A percentile compares a stretch with the other conserved stretches of the same genome.
Conservation (phyloP, 92 coral and sea anemone genomes). For the Isaurus tuberculatus region DNA sequence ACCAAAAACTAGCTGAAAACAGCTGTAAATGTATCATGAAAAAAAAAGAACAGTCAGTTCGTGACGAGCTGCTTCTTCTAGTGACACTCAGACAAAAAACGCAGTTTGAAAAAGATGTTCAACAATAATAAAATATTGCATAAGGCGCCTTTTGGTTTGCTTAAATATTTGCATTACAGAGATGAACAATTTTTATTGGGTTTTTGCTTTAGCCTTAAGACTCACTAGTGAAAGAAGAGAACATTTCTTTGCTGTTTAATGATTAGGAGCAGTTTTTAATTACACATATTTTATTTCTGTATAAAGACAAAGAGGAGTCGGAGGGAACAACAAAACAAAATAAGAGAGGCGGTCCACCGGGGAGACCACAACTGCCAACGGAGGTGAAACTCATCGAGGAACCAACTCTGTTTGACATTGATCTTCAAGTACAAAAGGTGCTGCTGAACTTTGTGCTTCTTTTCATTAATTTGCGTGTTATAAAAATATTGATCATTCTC, state of each 20-base stretch:
- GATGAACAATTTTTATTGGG: no score
- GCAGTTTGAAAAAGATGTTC: no score
- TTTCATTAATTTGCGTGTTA: not conserved
- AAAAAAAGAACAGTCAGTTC: no score
- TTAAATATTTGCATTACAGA: no score
- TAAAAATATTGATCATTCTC: not conserved
- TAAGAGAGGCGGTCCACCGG: slow-evolving; percentile 12
- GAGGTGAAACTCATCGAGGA: slow-evolving; percentile 57
- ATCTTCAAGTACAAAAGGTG: slow-evolving; percentile 73
- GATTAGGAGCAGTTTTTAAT: not conserved
- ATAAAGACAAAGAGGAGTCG: slow-evolving; percentile 7
- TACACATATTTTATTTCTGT: not conserved
- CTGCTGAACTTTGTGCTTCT: not conserved
- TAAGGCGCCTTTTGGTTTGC: no score
- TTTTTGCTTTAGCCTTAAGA: no score
- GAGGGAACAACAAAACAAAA: not conserved
- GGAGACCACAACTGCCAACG: slow-evolving; percentile 39
- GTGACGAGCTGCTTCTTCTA: no score
- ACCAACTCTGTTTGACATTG: slow-evolving; percentile 73
- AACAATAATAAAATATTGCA: no score
- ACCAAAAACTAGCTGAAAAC: no score
- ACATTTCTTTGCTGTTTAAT: not conserved
- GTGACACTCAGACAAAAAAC: no score
- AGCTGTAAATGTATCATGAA: no score
- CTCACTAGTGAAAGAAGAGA: not conserved